phyloP scores from a whole-genome alignment of 2,113 vertebrate species.

The Pyrgilauda ruficollis region DNA sequence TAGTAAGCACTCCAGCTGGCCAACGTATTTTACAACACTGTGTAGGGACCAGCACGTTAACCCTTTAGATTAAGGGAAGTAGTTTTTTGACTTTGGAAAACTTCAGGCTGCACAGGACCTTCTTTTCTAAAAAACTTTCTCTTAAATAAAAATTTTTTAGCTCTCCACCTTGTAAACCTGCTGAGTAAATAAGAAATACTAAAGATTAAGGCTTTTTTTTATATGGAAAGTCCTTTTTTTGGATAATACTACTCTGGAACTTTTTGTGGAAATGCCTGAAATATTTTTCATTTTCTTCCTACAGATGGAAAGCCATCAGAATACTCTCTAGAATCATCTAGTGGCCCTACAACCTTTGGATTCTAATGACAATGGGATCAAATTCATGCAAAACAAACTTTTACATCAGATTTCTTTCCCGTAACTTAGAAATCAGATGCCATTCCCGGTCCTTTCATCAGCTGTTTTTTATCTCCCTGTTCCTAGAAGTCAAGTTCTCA shows the following conservation, averaged over 20 bases:
- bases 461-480: not conserved
- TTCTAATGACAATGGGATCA: not conserved
- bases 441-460: not conserved
- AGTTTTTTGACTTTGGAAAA: not conserved
- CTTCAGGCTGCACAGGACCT: not conserved
- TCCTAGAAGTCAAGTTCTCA: conserved; percentile 16
- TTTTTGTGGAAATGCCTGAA: not conserved
- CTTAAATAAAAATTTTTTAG: not conserved
- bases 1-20: not conserved
- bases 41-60: not conserved
- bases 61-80: not conserved
- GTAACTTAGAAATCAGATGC: not conserved
- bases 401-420: not conserved
- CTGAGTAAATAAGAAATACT: not conserved
- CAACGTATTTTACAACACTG: not conserved
- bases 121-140: not conserved
- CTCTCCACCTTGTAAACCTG: not conserved
- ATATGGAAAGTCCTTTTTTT: not conserved
- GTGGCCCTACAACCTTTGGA: not conserved
- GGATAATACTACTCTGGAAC: not conserved
- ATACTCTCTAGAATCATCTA: not conserved
- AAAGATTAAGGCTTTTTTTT: not conserved
- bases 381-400: not conserved
- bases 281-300: not conserved
- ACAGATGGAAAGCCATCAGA: not conserved